phyloP scores from a whole-genome alignment of 2,113 vertebrate genomes.

The Lepus europaeus region DNA sequence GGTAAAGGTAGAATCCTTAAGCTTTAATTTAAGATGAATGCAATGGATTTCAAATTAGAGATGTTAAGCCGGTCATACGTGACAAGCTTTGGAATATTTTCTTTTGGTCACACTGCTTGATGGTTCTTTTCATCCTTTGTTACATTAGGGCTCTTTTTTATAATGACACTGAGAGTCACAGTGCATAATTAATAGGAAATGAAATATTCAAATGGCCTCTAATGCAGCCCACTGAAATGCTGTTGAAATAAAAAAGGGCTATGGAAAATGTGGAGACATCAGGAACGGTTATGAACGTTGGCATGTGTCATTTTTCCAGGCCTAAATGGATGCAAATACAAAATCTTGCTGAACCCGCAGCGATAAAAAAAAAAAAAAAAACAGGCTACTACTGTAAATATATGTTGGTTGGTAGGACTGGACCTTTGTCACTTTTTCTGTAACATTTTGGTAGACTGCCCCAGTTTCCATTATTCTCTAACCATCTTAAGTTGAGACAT shows the following conservation, averaged over 20 bases:
- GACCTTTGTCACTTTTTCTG: slow-evolving; percentile 86
- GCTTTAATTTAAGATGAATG: slow-evolving; percentile 96
- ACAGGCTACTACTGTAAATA: slow-evolving; percentile 89
- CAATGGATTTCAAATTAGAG: slow-evolving; percentile 96
- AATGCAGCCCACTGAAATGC: slow-evolving; percentile 98
- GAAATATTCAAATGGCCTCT: slow-evolving; percentile 99
- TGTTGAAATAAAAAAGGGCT: slow-evolving; percentile 95
- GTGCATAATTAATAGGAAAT: slow-evolving; percentile 99
- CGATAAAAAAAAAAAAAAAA: slow-evolving; percentile 88
- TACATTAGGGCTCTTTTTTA: slow-evolving; percentile 98
- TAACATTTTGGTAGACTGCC: slow-evolving; percentile 77
- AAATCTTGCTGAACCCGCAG: slow-evolving; percentile 92
- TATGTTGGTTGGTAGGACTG: slow-evolving; percentile 84
- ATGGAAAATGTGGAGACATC: slow-evolving; percentile 92
- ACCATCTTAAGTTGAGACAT: slow-evolving; percentile 86
- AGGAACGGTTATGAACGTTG: slow-evolving; percentile 92
- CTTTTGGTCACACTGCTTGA: slow-evolving; percentile 94
- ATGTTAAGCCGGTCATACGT: slow-evolving; percentile 96
- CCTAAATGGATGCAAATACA: slow-evolving; percentile 93
- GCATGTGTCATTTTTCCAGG: slow-evolving; percentile 97
- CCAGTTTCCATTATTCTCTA: slow-evolving; percentile 82
- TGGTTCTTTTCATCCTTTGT: slow-evolving; percentile 99
- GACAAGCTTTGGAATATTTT: slow-evolving; percentile 98
- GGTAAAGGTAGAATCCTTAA: slow-evolving; percentile 96
- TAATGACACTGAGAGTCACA: slow-evolving; percentile 99